Percentiles rank a stretch among this genome's conserved stretches.
Evolutionary conservation across 2,797 vertebrate genomes (phyloP).

Genomic region (Cyprinella venusta): DNA sequence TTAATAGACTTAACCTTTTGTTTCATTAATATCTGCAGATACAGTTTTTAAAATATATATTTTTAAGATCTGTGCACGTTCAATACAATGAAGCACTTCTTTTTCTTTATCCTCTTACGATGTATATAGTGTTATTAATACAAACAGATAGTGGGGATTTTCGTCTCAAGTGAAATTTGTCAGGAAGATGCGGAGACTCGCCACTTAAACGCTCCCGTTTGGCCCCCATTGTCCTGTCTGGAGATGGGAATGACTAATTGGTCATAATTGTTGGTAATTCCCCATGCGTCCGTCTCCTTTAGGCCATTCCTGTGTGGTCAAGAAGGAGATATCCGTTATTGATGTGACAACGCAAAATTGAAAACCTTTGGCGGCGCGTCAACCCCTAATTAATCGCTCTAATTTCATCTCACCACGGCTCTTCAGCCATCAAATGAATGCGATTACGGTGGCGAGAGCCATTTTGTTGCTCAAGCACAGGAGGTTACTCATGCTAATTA

Average conservation of each 20-base stretch:
- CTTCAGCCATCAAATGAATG: constrained; percentile 73
- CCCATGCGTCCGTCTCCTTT: constrained; percentile 72
- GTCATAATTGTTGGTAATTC: constrained; percentile 82
- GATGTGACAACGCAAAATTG: constrained; percentile 82
- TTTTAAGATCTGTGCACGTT: not conserved
- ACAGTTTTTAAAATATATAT: not conserved
- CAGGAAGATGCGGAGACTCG: not conserved
- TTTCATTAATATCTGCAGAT: not conserved
- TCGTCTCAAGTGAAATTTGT: not conserved
- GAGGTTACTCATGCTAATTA: constrained; percentile 78
- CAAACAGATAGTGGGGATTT: not conserved
- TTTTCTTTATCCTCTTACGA: not conserved
- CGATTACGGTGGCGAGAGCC: constrained; percentile 70
- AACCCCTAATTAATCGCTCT: constrained; percentile 82
- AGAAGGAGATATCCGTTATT: constrained; percentile 78
- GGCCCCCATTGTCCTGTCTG: constrained; percentile 62
- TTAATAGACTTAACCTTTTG: not conserved
- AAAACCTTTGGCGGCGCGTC: constrained; percentile 82
- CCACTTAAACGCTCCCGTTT: constrained; percentile 50
- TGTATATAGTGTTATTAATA: not conserved
- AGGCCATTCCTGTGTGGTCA: constrained; percentile 70
- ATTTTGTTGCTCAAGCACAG: constrained; percentile 64
- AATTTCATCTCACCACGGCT: constrained; percentile 77
- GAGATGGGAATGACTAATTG: constrained; percentile 75
- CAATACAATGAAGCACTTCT: not conserved